Base-by-base conservation (phyloP, 2,888 invertebrate species). In the Oscheius sp. region DNA sequence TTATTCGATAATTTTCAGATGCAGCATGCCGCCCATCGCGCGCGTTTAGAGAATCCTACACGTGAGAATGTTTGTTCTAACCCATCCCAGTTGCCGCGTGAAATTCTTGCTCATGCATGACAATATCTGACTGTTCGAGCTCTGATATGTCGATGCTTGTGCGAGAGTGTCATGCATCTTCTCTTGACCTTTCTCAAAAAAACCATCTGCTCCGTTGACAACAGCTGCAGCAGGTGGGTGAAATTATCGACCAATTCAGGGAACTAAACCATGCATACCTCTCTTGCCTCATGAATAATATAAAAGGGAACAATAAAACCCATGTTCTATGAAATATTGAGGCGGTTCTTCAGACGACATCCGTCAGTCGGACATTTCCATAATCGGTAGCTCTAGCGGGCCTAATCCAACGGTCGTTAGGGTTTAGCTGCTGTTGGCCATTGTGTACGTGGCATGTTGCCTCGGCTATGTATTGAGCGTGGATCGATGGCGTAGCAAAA, bases 111-210 rank as follows among this genome's bases (percentile, higher is more conserved):
- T 64, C 64, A 51, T 44, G 64, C 64, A 38, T 64, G 64, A 64
- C 47, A 51, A 50, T 64, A 64, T 64, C 64, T 51, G 64, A 64
- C 64, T 44, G 22, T 33, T 33, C n/a, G 14, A 28, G 64, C 44
- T 64, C 64, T 64, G 64, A 64, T 64, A 64, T 64, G 64, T 64
- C 64, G 64, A 64, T 54, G 64, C 64, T 64, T 64, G 64, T 44
- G 54, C 64, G 41, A 51, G 64, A 41, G 64, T n/a, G 33, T 12
- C 51, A 51, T 32, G 28, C 20, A 14, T 62, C 62, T 26, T 41
- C n/a, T 6, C 24, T 59, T n/a, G 36, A 26, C 28, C 28, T 32
- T 41, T 30, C 28, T 20, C 6, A 36, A 59, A 59, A 44, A 26
- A n/a, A n/a, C n/a, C 44, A 44, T 59, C 41, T 59, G 26, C 56